Evolutionary conservation across 2,113 vertebrate genomes (phyloP).

Genomic region (Spilogale gracilis): DNA sequence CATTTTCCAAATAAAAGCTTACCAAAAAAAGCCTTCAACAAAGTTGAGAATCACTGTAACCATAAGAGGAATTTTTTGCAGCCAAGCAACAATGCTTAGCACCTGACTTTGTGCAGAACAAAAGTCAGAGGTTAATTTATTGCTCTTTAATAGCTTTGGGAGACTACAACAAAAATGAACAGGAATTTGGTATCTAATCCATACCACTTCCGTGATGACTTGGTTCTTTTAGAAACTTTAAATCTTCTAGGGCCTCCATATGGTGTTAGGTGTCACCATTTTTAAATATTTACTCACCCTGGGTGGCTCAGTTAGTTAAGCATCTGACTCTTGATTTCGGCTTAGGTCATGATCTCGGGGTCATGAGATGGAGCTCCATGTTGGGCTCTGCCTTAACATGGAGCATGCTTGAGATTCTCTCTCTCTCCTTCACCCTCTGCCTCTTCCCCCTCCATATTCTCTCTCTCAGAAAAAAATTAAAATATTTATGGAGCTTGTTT

Average conservation of each 20-base stretch:
- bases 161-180: background rate
- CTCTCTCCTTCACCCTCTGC: background rate
- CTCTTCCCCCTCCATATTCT: background rate
- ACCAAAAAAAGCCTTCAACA: background rate
- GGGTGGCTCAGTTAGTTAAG: background rate
- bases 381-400: too few relatives aligned
- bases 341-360: background rate
- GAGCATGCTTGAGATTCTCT: background rate
- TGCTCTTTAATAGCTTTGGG: background rate
- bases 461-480: background rate
- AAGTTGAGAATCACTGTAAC: background rate
- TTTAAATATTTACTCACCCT: background rate
- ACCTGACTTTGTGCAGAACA: conserved; percentile 3
- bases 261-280: background rate
- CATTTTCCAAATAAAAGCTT: background rate
- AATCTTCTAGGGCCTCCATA: background rate
- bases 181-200: background rate
- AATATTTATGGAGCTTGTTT: background rate
- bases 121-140: background rate
- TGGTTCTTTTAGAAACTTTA: background rate
- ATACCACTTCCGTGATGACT: background rate
- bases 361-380: too few relatives aligned
- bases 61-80: background rate
- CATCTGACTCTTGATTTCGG: background rate
- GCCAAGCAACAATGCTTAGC: background rate